These are phyloP conservation scores for Halisarca cf. caerulea DNA, from an alignment of 37 sponge, comb jelly and placozoan species.

Conservation along the genomic window DNA sequence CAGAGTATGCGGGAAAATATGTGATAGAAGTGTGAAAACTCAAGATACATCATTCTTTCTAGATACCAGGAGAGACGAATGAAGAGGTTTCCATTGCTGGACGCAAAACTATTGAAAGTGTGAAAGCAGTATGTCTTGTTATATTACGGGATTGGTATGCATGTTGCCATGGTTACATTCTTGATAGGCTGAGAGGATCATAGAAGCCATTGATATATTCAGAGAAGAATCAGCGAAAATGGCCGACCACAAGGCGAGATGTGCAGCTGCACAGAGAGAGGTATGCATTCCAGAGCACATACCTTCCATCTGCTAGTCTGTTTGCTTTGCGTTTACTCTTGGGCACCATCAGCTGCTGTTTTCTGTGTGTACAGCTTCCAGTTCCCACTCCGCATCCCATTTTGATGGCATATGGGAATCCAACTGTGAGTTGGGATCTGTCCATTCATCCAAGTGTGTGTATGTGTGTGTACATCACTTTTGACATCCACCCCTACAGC, in stretches of 20 bases:
- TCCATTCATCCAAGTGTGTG: not conserved
- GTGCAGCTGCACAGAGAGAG: constrained; percentile 49
- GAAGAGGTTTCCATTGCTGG: constrained; percentile 67
- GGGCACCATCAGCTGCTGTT: not conserved
- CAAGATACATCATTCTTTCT: not conserved
- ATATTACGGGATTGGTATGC: not conserved
- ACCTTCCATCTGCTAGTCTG: no score
- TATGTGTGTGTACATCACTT: not conserved
- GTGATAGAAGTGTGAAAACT: no score
- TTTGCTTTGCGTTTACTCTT: no score
- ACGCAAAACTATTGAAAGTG: constrained; percentile 71
- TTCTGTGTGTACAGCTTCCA: constrained; percentile 40
- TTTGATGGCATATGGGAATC: constrained; percentile 69
- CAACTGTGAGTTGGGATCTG: constrained; percentile 37
- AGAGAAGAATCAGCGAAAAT: constrained; percentile 59
- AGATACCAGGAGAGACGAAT: constrained; percentile 63
- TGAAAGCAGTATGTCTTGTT: constrained; percentile 61
- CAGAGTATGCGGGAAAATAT: no score
- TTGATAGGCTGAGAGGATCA: constrained; percentile 82
- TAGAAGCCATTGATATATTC: constrained; percentile 82
- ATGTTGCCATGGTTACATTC: not conserved
- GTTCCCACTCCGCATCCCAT: constrained; percentile 71
- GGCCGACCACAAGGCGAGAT: constrained; percentile 46
- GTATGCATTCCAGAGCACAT: no score
- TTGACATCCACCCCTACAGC: constrained; percentile 17